Evolutionary conservation across 2,888 invertebrate genomes (phyloP), one percentile per base, ranked within the genome.

Genomic region (Platycheirus albimanus): DNA sequence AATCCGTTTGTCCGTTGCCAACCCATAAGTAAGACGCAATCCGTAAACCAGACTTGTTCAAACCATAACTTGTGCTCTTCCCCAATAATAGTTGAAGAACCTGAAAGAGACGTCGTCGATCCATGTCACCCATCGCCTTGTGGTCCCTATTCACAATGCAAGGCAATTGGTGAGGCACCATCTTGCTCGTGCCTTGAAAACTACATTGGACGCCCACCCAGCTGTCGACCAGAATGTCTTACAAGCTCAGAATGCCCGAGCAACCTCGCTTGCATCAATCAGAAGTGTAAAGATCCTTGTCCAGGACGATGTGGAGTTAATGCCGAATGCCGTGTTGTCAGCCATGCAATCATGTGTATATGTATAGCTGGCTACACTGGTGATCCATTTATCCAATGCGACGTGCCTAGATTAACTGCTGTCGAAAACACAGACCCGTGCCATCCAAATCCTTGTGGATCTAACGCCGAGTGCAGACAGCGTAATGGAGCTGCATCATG

Each of bases 111-210:
- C 86, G 90, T 91, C 28, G 89, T 92, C 30, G 93, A 95, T 87
- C 95, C 95, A n/a, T 96, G 96, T 87, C 91, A 92, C 67, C 95
- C 96, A 63, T 94, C 95, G 38, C 96, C 96, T 0, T 96, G 96
- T 89, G 96, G 96, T n/a, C 93, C 95, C 0, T 94, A 95, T 88
- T 93, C 96, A 0, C 92, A 95, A 87, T 96, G 96, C 87, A 93
- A 93, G 88, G 92, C 94, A 84, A 90, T 92, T 10, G 93, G 93
- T 52, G 94, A 93, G 43, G 92, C 93, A 36, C 95, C 95, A 0
- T 94, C 95, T 1, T 96, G 96, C 88, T 94, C 95, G 10, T 96
- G 96, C 87, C 91, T 94, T 28, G 91, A 92, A 61, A 93, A 93
- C 83, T 95, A 93, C 87, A 91, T 93, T 47, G 95, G 95, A 28